Percentiles rank a stretch among this genome's conserved stretches.
Evolutionary conservation across 1,140 invertebrate genomes (phyloP).

Genomic region (Panagrolaimus sp.): DNA sequence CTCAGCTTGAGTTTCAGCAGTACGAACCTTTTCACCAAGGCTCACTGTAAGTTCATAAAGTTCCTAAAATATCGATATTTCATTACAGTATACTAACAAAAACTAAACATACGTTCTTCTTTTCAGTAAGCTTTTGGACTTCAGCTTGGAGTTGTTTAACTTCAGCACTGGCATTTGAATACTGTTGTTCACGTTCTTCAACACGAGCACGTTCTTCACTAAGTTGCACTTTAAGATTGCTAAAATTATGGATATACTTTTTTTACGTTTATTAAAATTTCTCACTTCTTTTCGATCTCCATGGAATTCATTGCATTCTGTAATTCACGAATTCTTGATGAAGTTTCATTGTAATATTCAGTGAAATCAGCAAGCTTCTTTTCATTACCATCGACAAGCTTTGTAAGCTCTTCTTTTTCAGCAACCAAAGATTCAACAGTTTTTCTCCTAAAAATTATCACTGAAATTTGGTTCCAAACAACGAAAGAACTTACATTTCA

Average conservation of each 20-base stretch:
- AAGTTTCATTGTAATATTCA: background rate
- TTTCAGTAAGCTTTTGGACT: too few species aligned
- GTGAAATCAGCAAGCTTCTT: background rate
- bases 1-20: too few species aligned
- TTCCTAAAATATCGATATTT: too few species aligned
- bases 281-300: constrained; percentile 1
- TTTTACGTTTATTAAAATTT: too few species aligned
- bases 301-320: background rate
- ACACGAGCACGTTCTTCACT: background rate
- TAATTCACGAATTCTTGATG: background rate
- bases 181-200: background rate
- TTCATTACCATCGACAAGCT: background rate
- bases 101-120: too few species aligned
- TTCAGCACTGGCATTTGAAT: too few species aligned
- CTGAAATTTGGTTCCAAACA: background rate
- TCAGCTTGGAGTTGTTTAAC: too few species aligned
- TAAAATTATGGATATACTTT: too few species aligned
- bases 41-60: too few species aligned
- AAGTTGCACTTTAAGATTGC: background rate
- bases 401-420: background rate
- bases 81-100: too few species aligned
- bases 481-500: background rate
- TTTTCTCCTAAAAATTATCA: background rate
- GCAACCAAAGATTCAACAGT: background rate
- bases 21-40: too few species aligned